phyloP scores from a whole-genome alignment of 2,797 vertebrate genomes.

The Lithobates sylvaticus region DNA sequence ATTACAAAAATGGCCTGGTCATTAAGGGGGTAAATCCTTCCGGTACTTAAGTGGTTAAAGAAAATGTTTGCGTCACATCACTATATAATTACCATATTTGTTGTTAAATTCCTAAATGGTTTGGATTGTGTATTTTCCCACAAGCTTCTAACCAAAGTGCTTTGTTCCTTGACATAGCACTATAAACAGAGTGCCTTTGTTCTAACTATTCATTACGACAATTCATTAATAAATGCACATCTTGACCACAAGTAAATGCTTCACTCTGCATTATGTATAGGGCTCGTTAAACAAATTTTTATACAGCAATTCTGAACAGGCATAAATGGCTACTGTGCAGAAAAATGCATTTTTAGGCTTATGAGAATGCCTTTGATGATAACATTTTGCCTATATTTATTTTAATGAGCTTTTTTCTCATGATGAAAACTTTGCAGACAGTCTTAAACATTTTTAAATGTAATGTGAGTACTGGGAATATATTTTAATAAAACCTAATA shows the following conservation, averaged over 20 bases:
- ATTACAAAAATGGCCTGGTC: too few relatives aligned
- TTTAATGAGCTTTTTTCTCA: constrained; percentile 16
- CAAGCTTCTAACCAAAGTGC: constrained; percentile 32
- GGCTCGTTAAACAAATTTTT: constrained; percentile 40
- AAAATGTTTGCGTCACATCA: neutral
- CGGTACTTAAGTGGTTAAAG: neutral
- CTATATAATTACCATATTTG: neutral
- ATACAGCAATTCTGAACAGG: constrained; percentile 32
- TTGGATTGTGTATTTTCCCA: constrained; percentile 56
- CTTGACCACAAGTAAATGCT: constrained; percentile 40
- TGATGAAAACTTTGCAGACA: neutral
- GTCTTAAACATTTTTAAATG: neutral
- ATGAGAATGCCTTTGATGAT: neutral
- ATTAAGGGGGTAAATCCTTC: too few relatives aligned
- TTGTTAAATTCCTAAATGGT: constrained; percentile 39
- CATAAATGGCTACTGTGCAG: constrained; percentile 1
- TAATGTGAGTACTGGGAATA: neutral
- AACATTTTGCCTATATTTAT: constrained; percentile 1
- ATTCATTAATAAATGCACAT: constrained; percentile 50
- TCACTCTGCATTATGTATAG: constrained; percentile 23
- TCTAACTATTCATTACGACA: constrained; percentile 40
- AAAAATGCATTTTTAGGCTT: constrained; percentile 2
- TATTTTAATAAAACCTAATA: too few relatives aligned
- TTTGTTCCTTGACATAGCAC: constrained; percentile 45
- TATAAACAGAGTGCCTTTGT: constrained; percentile 46